Percentiles rank a stretch among this genome's conserved stretches.
Evolutionary conservation across 1,140 invertebrate genomes (phyloP).

Genomic region (Papilio dardanus): DNA sequence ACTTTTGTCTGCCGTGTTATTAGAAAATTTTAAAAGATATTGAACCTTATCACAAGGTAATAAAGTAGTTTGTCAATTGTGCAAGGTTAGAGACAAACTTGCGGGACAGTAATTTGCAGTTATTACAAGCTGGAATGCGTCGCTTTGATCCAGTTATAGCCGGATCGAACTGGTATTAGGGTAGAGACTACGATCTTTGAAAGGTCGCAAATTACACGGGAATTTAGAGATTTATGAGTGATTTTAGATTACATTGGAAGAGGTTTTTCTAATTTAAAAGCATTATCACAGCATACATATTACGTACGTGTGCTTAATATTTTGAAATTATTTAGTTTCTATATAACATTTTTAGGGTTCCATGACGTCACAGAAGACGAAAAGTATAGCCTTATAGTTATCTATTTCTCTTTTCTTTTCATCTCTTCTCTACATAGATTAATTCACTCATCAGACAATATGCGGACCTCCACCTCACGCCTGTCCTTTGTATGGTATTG

Average conservation of each 20-base stretch:
- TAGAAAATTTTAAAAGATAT: conserved; percentile 36
- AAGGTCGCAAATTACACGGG: conserved; percentile 23
- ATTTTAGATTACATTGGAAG: conserved; percentile 9
- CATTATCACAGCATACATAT: not conserved
- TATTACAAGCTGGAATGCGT: conserved; percentile 60
- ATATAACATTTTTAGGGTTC: no score
- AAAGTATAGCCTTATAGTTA: no score
- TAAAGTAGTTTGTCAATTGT: conserved; percentile 27
- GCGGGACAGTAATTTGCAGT: conserved; percentile 53
- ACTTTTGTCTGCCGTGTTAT: conserved; percentile 25
- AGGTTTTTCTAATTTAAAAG: not conserved
- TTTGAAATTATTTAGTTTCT: no score
- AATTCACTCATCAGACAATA: no score
- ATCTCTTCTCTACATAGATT: no score
- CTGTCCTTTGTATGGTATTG: no score
- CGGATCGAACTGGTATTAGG: conserved; percentile 52
- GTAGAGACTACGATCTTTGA: conserved; percentile 22
- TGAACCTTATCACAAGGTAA: conserved; percentile 38
- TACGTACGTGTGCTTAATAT: no score
- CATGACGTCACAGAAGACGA: no score
- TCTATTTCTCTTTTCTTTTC: no score
- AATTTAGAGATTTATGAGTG: conserved; percentile 17
- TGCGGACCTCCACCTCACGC: no score
- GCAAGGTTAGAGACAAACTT: conserved; percentile 12
- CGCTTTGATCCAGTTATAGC: conserved; percentile 62